These are phyloP conservation scores for Acanthaster planci DNA, from an alignment of 35 echinoderm and acorn worm genomes.

Conservation along the genomic window DNA sequence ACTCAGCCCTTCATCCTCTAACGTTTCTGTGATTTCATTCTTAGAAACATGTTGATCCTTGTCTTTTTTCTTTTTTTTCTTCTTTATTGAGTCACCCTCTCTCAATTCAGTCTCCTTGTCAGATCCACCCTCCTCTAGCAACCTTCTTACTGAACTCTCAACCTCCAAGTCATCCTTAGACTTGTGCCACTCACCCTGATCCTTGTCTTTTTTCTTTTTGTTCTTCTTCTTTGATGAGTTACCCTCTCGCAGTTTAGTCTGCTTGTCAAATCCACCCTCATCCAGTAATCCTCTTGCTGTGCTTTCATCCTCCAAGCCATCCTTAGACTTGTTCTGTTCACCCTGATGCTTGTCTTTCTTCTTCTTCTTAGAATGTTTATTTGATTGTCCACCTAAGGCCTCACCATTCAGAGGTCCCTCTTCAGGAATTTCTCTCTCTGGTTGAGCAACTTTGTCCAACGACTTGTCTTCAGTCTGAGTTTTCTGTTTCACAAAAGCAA, in stretches of 20 bases:
- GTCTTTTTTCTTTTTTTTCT: background rate
- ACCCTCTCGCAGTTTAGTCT: too few species aligned
- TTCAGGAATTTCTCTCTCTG: too few species aligned
- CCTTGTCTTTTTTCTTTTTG: background rate
- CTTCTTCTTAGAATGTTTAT: slow-evolving; percentile 21
- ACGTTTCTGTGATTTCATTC: background rate
- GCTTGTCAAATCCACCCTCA: background rate
- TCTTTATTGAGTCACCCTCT: background rate
- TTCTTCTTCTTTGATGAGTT: slow-evolving; percentile 16
- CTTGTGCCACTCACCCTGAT: background rate
- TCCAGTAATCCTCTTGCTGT: background rate
- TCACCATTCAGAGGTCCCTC: background rate
- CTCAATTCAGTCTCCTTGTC: background rate
- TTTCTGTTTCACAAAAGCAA: too few species aligned
- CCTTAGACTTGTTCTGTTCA: background rate
- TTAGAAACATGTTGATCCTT: background rate
- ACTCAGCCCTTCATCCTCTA: background rate
- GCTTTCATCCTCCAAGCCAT: background rate
- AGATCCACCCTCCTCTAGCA: background rate
- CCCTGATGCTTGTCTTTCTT: background rate
- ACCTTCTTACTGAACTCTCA: background rate
- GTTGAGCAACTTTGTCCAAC: too few species aligned
- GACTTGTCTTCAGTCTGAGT: too few species aligned
- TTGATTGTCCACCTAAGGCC: background rate
- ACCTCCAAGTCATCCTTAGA: background rate